Base-by-base conservation (phyloP, 2,888 invertebrate genomes). In the Glaucopsyche alexis region DNA sequence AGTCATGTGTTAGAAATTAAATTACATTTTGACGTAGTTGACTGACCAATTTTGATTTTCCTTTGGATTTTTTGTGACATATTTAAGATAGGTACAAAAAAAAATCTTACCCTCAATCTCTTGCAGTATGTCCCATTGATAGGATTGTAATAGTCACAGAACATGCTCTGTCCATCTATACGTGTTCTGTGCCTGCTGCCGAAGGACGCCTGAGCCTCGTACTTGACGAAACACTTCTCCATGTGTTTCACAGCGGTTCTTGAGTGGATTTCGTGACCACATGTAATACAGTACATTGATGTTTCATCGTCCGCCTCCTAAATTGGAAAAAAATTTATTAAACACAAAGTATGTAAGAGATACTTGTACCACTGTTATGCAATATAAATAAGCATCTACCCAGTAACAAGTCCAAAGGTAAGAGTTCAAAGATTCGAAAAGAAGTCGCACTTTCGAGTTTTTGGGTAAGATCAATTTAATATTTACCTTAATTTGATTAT, bases 211-310 rank as follows among this genome's bases (percentile, higher is more conserved):
- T 99, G 98, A 69, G 98, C 98, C 88, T 99, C 99, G 87, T 98
- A 98, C 95, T 99, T 99, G 78, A 98, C 96, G 88, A 98, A 99
- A 87, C 99, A 99, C 86, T 98, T 98, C 90, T 99, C 99, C 98
- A 99, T 98, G 84, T 99, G 99, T 81, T 97, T 97, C 29, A 99
- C 95, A 0, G 98, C 99, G 0, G 97, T 97, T 73, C 96, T 95
- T 0, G 98, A 97, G 85, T 97, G 97, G 75, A 99, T 96, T 92
- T 99, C 99, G 85, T 98, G 98, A 0, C 99, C 99, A 89, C 99
- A 99, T 0, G 99, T 99, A 49, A 99, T 97, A 87, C 99, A 99
- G 86, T 98, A 98, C 94, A 98, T 97, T 71, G 96, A 97, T 75
- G 96, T 95, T 80, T 95, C 95, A 71, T 95, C 94, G 80, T 95